Evolutionary conservation across 2,888 invertebrate species (phyloP), one percentile per base, ranked within the genome.

Genomic region (Phyllotreta striolata): DNA sequence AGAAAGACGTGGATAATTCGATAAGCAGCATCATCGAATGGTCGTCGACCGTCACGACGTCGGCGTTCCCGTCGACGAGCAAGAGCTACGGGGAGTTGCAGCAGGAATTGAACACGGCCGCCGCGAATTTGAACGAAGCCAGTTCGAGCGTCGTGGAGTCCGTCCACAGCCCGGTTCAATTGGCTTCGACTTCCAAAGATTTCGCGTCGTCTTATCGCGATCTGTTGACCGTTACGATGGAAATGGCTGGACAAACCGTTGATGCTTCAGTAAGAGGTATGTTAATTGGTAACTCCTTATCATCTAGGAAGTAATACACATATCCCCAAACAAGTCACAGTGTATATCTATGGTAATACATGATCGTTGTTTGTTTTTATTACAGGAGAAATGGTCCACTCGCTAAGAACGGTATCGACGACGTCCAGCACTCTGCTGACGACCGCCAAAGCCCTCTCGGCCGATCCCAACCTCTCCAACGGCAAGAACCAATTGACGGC

Each of bases 1-100:
- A 97, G 79, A 89, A 91, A 58, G 96, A 97, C 78, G 91, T 98
- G n/a, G 97, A 98, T 78, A 87, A 89, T 13, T 94, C 95, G 0
- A 88, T 96, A 72, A 88, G 89, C 67, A 90, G 88, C 73, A 94
- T 97, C 70, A 90, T 89, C 65, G 90, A 91, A 73, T 87, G 91
- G 46, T 87, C 89, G 54, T 88, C 91, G 72, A 87, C 90, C 8
- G 84, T 95, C 13, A 87, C 89, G 69, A 86, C 86, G 79, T 88
- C 88, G 43, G 88, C 91, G 76, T 93, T 92, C 81, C 95, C 94
- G 3, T 85, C 85, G 0, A 89, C 91, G 0, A 86, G 86, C 73
- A 89, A 89, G 75, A 87, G 86, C 47, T 93, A 92, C 71, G 87
- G 89, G 5, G 92, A 94, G 76, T 85, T 96, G 0, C 96, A 97